These are phyloP conservation scores for Urocolius indicus DNA, from an alignment of 2,113 vertebrate genomes.

Conservation along the genomic window DNA sequence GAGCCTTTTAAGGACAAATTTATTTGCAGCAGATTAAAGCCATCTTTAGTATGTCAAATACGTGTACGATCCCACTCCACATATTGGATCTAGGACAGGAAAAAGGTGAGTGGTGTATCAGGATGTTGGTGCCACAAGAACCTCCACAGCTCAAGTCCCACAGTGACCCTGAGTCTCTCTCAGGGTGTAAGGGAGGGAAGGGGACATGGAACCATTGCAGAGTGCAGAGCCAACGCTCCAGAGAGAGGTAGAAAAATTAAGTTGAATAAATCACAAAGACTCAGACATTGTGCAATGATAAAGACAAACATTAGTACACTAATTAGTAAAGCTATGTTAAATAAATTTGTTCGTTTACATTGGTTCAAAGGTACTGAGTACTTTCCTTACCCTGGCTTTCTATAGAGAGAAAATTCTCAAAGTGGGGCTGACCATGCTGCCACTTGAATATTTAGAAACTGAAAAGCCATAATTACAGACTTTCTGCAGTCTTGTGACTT, in stretches of 20 bases:
- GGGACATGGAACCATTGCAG: background rate
- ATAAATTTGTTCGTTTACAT: background rate
- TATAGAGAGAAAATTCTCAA: background rate
- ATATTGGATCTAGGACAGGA: background rate
- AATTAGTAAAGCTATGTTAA: background rate
- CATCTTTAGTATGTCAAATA: accelerated
- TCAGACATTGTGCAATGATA: background rate
- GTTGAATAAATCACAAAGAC: background rate
- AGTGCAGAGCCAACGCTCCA: background rate
- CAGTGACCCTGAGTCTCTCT: background rate
- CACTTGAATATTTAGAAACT: background rate
- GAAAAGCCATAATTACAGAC: background rate
- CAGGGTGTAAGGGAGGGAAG: background rate
- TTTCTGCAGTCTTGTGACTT: background rate
- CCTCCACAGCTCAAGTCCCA: background rate
- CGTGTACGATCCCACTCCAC: background rate
- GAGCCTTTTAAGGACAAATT: background rate
- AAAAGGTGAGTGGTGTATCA: background rate
- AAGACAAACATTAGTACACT: background rate
- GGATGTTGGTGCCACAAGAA: background rate
- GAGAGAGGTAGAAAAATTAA: background rate
- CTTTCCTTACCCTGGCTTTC: background rate
- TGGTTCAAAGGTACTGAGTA: background rate
- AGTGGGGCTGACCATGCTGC: background rate
- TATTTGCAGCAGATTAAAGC: background rate